Conservation (phyloP, 2,888 invertebrate genomes). For the Lymantria dispar region DNA sequence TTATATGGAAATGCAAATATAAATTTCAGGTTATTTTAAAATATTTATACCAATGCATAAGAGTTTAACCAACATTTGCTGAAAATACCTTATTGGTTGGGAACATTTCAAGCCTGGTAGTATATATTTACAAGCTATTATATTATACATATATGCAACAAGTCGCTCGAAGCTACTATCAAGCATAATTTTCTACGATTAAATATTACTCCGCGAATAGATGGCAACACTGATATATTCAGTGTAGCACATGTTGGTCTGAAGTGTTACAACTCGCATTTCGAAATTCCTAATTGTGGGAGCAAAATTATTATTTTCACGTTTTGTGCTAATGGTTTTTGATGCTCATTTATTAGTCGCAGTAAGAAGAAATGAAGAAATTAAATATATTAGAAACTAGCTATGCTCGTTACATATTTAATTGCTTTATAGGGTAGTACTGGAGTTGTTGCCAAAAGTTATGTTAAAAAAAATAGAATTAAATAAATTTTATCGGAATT, state of each 20-base stretch:
- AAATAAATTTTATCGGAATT: too few relatives aligned
- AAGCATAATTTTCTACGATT: constrained; percentile 77
- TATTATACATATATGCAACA: constrained; percentile 33
- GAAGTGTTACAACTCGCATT: constrained; percentile 50
- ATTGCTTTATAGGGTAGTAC: too few relatives aligned
- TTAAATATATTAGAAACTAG: too few relatives aligned
- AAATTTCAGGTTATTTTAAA: too few relatives aligned
- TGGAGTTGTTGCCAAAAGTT: neutral
- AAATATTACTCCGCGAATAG: constrained; percentile 69
- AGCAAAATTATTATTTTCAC: constrained; percentile 16
- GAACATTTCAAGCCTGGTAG: too few relatives aligned
- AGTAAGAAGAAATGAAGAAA: too few relatives aligned
- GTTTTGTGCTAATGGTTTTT: constrained; percentile 19
- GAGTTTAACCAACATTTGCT: too few relatives aligned
- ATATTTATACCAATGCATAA: too few relatives aligned
- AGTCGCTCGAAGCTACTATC: constrained; percentile 74
- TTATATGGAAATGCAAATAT: too few relatives aligned
- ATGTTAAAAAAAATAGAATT: neutral
- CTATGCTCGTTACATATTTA: too few relatives aligned
- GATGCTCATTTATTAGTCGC: neutral
- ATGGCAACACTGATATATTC: constrained; percentile 48
- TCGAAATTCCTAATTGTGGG: constrained; percentile 29
- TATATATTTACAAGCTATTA: too few relatives aligned
- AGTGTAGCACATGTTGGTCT: constrained; percentile 49
- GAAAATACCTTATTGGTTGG: too few relatives aligned